phyloP scores from a whole-genome alignment of 2,113 vertebrate species.

The Alligator mississippiensis region DNA sequence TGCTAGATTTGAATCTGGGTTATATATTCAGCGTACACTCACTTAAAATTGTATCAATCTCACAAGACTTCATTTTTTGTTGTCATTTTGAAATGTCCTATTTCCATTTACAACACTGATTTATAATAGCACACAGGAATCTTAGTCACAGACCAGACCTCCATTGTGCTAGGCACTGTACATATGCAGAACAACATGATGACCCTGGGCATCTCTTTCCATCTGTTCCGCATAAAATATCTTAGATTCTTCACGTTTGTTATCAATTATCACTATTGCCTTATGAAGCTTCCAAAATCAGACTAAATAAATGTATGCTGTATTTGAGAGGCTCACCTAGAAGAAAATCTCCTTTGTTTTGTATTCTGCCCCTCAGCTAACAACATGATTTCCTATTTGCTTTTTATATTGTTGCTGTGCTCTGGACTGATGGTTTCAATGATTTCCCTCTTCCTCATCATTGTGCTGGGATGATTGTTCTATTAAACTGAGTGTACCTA shows the following conservation, averaged over 20 bases:
- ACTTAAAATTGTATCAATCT: not conserved
- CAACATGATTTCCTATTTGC: slow-evolving; percentile 38
- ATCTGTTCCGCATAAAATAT: not conserved
- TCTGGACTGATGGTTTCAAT: slow-evolving; percentile 53
- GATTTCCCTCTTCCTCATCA: slow-evolving; percentile 55
- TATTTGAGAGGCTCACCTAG: not conserved
- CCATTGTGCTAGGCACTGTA: not conserved
- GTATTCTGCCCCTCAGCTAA: slow-evolving; percentile 26
- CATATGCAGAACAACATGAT: not conserved
- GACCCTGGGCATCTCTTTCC: not conserved
- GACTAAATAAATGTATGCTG: not conserved
- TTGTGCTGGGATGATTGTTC: slow-evolving; percentile 42
- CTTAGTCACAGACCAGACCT: not conserved
- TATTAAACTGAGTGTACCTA: slow-evolving; percentile 11
- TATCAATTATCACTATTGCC: not conserved
- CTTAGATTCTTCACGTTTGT: slow-evolving; percentile 2
- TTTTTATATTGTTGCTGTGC: slow-evolving; percentile 20
- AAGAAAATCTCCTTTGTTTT: slow-evolving; percentile 35
- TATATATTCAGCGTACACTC: not conserved
- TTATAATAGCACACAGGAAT: not conserved
- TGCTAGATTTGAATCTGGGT: not conserved
- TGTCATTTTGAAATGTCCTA: not conserved
- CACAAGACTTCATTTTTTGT: not conserved
- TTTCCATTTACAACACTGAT: not conserved
- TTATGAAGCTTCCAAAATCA: slow-evolving; percentile 13